Percentiles rank a stretch among this genome's conserved stretches.
Conservation (phyloP, 1,140 invertebrate genomes). For the Drosophila kikkawai region DNA sequence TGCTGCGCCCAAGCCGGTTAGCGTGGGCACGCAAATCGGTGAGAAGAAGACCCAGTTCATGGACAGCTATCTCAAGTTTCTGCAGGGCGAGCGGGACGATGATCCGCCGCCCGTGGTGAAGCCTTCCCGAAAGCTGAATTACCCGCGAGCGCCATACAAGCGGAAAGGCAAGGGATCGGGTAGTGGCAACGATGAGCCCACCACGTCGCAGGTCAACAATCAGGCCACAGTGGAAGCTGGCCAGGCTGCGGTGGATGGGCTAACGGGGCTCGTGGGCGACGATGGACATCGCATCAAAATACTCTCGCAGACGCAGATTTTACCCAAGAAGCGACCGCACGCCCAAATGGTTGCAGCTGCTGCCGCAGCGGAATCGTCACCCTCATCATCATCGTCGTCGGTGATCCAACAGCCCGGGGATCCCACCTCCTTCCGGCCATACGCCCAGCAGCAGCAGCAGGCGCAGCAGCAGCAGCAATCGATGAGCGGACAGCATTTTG, state of each 20-base stretch:
- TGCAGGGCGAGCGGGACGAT: constrained; percentile 92
- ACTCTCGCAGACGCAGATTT: constrained; percentile 84
- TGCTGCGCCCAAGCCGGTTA: constrained; percentile 85
- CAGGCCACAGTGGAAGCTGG: constrained; percentile 41
- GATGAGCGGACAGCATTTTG: constrained; percentile 69
- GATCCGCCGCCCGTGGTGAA: constrained; percentile 89
- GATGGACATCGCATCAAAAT: constrained; percentile 84
- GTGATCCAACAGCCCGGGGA: constrained; percentile 79
- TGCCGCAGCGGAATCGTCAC: constrained; percentile 69
- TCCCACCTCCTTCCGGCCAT: constrained; percentile 81
- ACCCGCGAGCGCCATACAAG: constrained; percentile 73
- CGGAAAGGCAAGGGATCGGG: constrained; percentile 54
- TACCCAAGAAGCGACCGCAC: constrained; percentile 82
- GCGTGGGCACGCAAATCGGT: constrained; percentile 86
- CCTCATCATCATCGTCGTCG: constrained; percentile 69
- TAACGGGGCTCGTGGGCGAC: constrained; percentile 66
- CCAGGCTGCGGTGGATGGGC: constrained; percentile 27
- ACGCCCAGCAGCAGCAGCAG: constrained; percentile 72
- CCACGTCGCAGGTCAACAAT: constrained; percentile 56
- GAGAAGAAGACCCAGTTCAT: constrained; percentile 91
- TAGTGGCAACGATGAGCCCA: constrained; percentile 55
- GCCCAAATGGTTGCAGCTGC: constrained; percentile 81
- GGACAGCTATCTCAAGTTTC: constrained; percentile 93
- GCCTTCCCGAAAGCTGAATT: constrained; percentile 77
- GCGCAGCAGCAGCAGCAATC: constrained; percentile 45